Evolutionary conservation across 2,888 invertebrate species (phyloP).

Genomic region (Willowsia nigromaculata): DNA sequence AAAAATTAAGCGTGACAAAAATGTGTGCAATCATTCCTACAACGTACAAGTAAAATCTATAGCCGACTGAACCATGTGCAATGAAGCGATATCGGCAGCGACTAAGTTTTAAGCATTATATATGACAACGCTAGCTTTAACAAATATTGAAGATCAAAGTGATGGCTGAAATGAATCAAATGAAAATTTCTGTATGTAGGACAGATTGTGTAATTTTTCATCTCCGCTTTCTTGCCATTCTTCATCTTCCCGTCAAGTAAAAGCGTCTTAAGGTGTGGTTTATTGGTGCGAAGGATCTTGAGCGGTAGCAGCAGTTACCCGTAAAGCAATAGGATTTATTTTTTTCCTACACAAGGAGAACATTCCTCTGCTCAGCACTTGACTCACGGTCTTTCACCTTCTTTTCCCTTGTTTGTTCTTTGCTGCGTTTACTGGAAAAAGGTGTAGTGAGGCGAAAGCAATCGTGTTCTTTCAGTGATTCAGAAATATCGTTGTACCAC

Average conservation of each 20-base stretch:
- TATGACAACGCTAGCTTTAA: neutral
- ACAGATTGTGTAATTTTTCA: constrained; percentile 8
- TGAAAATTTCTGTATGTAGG: constrained; percentile 1
- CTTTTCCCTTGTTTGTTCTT: neutral
- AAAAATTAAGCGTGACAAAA: too few species aligned
- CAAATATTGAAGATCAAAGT: neutral
- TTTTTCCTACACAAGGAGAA: neutral
- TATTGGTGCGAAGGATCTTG: neutral
- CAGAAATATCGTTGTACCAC: constrained; percentile 1
- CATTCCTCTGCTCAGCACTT: neutral
- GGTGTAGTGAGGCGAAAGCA: neutral
- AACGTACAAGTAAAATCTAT: neutral
- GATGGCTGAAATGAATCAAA: neutral
- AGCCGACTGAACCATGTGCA: neutral
- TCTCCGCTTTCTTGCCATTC: neutral
- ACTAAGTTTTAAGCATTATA: neutral
- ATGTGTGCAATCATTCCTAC: neutral
- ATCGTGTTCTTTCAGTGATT: constrained; percentile 1
- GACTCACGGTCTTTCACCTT: constrained; percentile 37
- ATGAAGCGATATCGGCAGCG: neutral
- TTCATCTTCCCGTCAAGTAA: neutral
- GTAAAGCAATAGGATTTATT: constrained; percentile 3
- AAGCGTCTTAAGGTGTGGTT: neutral
- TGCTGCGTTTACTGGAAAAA: constrained; percentile 7
- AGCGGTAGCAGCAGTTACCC: neutral